Base-by-base conservation (phyloP, 2,797 vertebrate genomes). In the Siniperca scherzeri region DNA sequence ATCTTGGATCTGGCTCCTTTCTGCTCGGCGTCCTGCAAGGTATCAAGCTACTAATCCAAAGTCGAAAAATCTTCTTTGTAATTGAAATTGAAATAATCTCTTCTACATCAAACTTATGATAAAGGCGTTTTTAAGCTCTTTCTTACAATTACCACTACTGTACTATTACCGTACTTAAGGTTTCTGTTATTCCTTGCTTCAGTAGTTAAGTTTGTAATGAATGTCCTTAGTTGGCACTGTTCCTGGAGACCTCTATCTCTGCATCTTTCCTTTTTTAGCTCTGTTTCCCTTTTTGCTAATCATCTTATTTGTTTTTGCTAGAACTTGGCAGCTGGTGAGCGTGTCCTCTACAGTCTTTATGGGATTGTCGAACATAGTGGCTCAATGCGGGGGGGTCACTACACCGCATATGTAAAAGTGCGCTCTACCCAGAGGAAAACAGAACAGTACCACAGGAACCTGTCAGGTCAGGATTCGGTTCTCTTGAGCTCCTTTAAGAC, bases 361-460 rank as follows among this genome's bases (percentile, higher is more conserved):
- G 98, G 98, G 84, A 97, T 99, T 80, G 98, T 99, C 25, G 98
- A 99, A 72, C 98, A 99, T 48, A 98, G 97, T 0, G 98, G 98
- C 57, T 99, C 98, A 0, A 99, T 99, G 98, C 96, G 97, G 57
- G 98, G 97, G 9, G 98, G 98, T 9, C 98, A 99, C 87, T 99
- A 99, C 74, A 95, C 97, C 0, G 98, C 98, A 0, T 99, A 99
- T 16, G 98, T 99, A 72, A 99, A 98, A 95, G 97, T 99, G 81
- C 96, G 98, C 36, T 48, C 95, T 11, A 95, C 97, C 2, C 96
- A 96, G 89, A 96, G 92, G 92, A 97, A 94, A 86, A 59, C 88
- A 0, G 97, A 98, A 10, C 95, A 94, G 19, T 93, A 97, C 50
- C 96, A 96, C 88, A 96, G 95, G 87, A 96, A 96, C 90, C 87